Conservation (phyloP, 2,888 invertebrate genomes). For the Pollenia angustigena region DNA sequence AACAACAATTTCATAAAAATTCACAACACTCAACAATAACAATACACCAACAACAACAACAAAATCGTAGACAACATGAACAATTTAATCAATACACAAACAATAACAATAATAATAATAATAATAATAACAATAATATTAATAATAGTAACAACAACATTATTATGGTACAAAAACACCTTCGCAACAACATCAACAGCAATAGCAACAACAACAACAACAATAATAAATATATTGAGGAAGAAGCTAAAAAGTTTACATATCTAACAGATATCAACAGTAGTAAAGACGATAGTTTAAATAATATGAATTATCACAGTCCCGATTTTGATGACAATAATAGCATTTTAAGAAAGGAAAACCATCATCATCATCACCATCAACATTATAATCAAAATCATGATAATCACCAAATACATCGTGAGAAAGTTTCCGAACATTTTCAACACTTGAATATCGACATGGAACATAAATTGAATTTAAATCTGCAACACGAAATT, state of each 20-base stretch:
- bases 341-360: conserved; percentile 47
- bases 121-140: conserved; percentile 75
- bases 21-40: conserved; percentile 52
- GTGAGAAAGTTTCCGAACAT: conserved; percentile 20
- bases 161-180: no score
- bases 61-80: conserved; percentile 47
- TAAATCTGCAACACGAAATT: background rate
- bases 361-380: background rate
- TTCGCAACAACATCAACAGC: conserved; percentile 29
- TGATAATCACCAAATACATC: background rate
- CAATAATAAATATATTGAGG: conserved; percentile 58
- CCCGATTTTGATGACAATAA: conserved; percentile 49
- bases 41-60: conserved; percentile 42
- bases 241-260: conserved; percentile 68
- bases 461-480: background rate
- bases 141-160: conserved; percentile 74
- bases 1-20: conserved; percentile 60
- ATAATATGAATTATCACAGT: conserved; percentile 53
- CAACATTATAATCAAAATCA: background rate
- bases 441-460: conserved; percentile 1
- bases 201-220: conserved; percentile 76
- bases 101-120: conserved; percentile 52
- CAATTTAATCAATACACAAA: conserved; percentile 58
- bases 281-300: conserved; percentile 53
- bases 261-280: conserved; percentile 71